Percentiles rank a stretch among this genome's conserved stretches.
These are phyloP conservation scores for Ovis aries DNA, from an alignment of 2,113 vertebrate species.

Conservation along the genomic window DNA sequence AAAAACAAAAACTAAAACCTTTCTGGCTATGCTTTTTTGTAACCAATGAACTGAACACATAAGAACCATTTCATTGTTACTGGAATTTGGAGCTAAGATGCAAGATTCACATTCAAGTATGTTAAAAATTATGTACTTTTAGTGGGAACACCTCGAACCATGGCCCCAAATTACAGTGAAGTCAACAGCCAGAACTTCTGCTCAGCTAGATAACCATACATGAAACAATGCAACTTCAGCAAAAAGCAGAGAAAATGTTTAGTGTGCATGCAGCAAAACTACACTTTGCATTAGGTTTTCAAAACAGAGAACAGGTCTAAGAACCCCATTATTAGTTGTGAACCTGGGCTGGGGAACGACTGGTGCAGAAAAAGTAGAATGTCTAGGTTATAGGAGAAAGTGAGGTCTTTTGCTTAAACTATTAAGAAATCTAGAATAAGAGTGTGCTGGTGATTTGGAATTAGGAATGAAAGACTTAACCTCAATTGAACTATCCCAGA, in stretches of 20 bases:
- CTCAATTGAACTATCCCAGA: neutral
- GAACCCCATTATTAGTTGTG: neutral
- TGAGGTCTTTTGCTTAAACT: neutral
- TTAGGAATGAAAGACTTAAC: neutral
- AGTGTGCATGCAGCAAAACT: neutral
- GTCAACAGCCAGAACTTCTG: neutral
- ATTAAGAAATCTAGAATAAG: neutral
- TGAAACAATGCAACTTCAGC: neutral
- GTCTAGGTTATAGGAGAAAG: neutral
- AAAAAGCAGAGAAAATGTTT: neutral
- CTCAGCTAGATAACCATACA: neutral
- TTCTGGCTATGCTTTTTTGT: neutral
- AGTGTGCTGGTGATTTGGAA: neutral
- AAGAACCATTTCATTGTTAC: neutral
- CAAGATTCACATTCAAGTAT: neutral
- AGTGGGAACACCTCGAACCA: neutral
- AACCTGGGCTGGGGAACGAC: neutral
- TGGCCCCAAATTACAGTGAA: neutral
- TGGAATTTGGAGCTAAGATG: neutral
- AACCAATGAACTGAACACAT: neutral
- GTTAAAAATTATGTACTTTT: neutral
- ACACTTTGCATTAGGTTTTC: neutral
- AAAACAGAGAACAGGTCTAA: neutral
- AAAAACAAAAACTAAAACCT: neutral
- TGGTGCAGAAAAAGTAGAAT: neutral